phyloP scores from a whole-genome alignment of 2,888 invertebrate species.

The Thymelicus sylvestris region DNA sequence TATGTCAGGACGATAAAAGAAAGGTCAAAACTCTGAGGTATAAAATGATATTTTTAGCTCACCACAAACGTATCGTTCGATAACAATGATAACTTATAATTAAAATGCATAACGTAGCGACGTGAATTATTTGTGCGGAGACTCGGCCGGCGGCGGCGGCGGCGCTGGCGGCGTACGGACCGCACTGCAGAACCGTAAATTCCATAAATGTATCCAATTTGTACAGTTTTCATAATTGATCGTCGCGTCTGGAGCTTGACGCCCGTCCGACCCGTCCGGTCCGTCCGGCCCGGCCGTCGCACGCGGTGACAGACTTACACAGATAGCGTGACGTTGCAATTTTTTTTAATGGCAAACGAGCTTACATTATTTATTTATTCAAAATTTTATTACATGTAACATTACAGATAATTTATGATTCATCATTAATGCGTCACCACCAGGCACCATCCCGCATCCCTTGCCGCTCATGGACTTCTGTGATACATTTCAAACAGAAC shows the following conservation, averaged over 20 bases:
- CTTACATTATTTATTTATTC: too few relatives aligned
- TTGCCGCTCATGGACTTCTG: too few relatives aligned
- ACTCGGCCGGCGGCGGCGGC: neutral
- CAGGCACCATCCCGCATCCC: too few relatives aligned
- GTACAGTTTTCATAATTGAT: conserved; percentile 29
- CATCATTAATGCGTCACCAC: too few relatives aligned
- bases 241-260: neutral
- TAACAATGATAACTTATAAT: conserved; percentile 23
- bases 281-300: neutral
- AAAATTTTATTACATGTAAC: too few relatives aligned
- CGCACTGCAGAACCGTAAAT: conserved; percentile 29
- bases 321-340: too few relatives aligned
- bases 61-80: conserved; percentile 2
- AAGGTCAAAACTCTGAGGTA: neutral
- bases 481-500: too few relatives aligned
- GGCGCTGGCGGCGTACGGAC: neutral
- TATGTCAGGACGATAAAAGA: conserved; percentile 13
- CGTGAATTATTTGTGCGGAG: conserved; percentile 13
- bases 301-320: neutral
- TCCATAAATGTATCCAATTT: conserved; percentile 31
- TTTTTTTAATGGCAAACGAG: too few relatives aligned
- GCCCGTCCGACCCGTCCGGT: too few relatives aligned
- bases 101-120: conserved; percentile 15
- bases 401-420: too few relatives aligned
- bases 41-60: conserved; percentile 11